Conservation (phyloP, 2,113 vertebrate genomes). For the Alligator sinensis region DNA sequence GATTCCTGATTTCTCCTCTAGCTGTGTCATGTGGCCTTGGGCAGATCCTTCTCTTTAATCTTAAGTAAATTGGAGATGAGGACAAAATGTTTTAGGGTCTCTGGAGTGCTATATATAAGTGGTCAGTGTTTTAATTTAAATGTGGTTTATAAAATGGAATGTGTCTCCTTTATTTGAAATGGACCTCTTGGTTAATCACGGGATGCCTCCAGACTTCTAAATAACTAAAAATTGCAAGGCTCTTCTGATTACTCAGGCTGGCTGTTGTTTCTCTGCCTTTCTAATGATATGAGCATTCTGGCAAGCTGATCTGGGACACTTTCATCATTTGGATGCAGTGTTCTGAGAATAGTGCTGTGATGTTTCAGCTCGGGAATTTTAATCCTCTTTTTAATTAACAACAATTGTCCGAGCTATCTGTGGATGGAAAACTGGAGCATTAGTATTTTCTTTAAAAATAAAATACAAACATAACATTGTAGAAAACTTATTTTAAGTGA, state of each 20-base stretch:
- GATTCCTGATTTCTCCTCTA: not conserved
- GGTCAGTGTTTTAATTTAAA: rapidly evolving
- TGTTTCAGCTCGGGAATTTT: conserved; percentile 45
- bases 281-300: conserved; percentile 65
- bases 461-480: too few relatives aligned
- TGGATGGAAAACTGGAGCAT: not conserved
- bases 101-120: not conserved
- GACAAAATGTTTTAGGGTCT: not conserved
- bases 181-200: not conserved
- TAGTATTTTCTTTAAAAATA: not conserved
- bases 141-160: not conserved
- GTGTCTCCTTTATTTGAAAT: not conserved
- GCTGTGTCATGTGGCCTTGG: not conserved
- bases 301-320: conserved; percentile 9
- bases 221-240: not conserved
- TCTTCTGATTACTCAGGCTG: not conserved
- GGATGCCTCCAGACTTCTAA: not conserved
- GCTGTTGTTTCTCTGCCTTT: conserved; percentile 37
- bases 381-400: conserved; percentile 39
- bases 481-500: not conserved
- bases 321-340: conserved; percentile 13
- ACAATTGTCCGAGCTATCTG: not conserved
- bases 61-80: not conserved
- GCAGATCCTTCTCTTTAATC: not conserved
- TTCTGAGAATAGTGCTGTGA: conserved; percentile 45